Conservation (phyloP, 1,140 invertebrate species). For the Leptinotarsa texana region DNA sequence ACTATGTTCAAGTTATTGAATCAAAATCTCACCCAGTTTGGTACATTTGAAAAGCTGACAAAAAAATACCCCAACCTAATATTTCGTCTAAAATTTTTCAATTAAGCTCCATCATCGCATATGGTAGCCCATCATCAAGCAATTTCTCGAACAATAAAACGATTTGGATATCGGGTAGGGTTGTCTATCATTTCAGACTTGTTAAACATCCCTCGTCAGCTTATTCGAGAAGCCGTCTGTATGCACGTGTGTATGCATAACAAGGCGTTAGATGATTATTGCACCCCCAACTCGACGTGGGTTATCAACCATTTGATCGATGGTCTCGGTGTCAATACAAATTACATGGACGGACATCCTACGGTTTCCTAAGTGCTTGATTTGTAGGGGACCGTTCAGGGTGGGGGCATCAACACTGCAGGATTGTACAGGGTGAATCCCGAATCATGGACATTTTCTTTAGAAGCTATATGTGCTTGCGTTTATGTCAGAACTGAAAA, state of each 20-base stretch:
- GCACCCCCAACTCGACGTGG: background rate
- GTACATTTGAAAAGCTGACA: too few species aligned
- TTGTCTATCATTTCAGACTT: constrained; percentile 1
- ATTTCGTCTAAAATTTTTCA: background rate
- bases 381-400: background rate
- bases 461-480: too few species aligned
- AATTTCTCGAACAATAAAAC: constrained; percentile 6
- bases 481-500: too few species aligned
- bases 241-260: background rate
- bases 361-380: background rate
- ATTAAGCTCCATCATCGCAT: background rate
- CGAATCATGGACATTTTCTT: too few species aligned
- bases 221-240: background rate
- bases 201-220: constrained; percentile 1
- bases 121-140: background rate
- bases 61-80: too few species aligned
- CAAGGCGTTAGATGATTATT: background rate
- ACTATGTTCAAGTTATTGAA: too few species aligned
- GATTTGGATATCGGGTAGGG: background rate
- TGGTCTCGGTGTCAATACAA: background rate
- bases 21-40: too few species aligned
- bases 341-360: background rate
- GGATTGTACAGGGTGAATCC: too few species aligned
- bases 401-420: too few species aligned
- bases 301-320: background rate